These are phyloP conservation scores for Brachionus calyciflorus DNA, from an alignment of 1,140 invertebrate genomes.

Conservation along the genomic window DNA sequence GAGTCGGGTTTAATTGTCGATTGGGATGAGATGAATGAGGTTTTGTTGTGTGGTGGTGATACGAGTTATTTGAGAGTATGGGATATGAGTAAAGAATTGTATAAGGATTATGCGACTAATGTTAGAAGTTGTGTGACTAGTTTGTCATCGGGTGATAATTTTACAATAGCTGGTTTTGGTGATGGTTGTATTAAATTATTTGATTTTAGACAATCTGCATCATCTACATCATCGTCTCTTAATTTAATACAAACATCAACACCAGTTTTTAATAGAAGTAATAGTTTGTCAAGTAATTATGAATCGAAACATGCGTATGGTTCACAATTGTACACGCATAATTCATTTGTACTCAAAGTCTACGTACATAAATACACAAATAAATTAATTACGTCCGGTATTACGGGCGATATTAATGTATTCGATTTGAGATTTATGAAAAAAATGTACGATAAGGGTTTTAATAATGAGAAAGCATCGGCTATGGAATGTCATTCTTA, in stretches of 20 bases:
- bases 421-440: slow-evolving; percentile 30
- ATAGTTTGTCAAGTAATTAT: not conserved
- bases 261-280: not conserved
- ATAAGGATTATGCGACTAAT: slow-evolving; percentile 28
- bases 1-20: slow-evolving; percentile 15
- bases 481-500: slow-evolving; percentile 6
- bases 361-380: not conserved
- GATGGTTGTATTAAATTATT: slow-evolving; percentile 37
- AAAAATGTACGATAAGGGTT: not conserved
- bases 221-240: too few species aligned
- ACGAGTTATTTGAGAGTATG: slow-evolving; percentile 1
- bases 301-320: not conserved
- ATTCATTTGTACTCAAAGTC: slow-evolving; percentile 15
- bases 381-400: not conserved
- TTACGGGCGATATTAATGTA: slow-evolving; percentile 18
- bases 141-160: slow-evolving; percentile 9
- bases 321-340: not conserved
- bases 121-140: slow-evolving; percentile 28
- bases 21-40: slow-evolving; percentile 25
- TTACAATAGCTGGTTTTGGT: slow-evolving; percentile 32
- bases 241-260: not conserved
- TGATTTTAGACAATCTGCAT: not conserved
- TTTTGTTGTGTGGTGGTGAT: slow-evolving; percentile 36
- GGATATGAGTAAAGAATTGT: slow-evolving; percentile 39
- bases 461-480: slow-evolving; percentile 22